A percentile compares a stretch with the other conserved stretches of the same genome.
These are phyloP conservation scores for Mionectes macconnelli DNA, from an alignment of 2,113 vertebrate species.

Conservation along the genomic window DNA sequence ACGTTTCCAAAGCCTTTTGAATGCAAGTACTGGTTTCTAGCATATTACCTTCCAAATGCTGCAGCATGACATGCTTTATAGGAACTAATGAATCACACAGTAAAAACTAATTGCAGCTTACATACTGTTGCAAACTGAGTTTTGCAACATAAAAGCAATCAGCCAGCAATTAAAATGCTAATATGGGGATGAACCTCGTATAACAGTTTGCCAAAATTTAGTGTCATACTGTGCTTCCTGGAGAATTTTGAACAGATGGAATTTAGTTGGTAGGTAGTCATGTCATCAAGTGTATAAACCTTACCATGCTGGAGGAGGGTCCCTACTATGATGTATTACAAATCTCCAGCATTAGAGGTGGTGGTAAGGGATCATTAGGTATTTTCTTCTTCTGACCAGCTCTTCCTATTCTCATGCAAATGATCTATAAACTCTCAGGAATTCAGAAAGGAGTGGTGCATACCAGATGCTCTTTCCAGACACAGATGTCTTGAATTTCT, in stretches of 20 bases:
- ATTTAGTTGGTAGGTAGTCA: slow-evolving; percentile 22
- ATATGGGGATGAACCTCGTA: slow-evolving; percentile 44
- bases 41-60: slow-evolving; percentile 62
- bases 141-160: slow-evolving; percentile 69
- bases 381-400: background rate
- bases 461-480: background rate
- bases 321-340: background rate
- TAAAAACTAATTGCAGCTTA: slow-evolving; percentile 73
- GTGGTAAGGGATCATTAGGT: background rate
- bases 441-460: background rate
- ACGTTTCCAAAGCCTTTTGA: background rate
- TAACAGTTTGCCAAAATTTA: slow-evolving; percentile 39
- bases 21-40: background rate
- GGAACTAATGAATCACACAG: slow-evolving; percentile 67
- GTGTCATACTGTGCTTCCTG: background rate
- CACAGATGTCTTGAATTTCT: background rate
- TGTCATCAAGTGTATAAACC: slow-evolving; percentile 32
- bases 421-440: background rate
- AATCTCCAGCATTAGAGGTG: background rate
- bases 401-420: background rate
- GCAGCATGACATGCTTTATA: slow-evolving; percentile 48
- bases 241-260: slow-evolving; percentile 36
- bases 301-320: background rate
- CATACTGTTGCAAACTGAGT: slow-evolving; percentile 43
- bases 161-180: slow-evolving; percentile 77